Conservation (phyloP, 2,797 vertebrate species). For the Periophthalmus magnuspinnatus region DNA sequence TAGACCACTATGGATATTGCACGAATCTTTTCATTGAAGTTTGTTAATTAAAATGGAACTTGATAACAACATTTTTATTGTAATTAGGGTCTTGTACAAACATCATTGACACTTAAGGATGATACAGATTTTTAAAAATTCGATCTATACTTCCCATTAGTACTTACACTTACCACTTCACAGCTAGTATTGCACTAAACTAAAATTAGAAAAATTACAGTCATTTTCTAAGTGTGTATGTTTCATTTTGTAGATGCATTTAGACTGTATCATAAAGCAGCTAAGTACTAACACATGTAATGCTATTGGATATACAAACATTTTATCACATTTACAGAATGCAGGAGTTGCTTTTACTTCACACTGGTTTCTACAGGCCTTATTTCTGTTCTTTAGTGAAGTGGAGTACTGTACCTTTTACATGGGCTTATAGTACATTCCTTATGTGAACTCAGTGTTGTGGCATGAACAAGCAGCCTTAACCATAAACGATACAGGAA, state of each 20-base stretch:
- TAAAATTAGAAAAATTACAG: conserved; percentile 62
- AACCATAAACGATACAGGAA: conserved; percentile 62
- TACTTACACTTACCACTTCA: conserved; percentile 72
- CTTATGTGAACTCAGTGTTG: conserved; percentile 85
- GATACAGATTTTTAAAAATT: conserved; percentile 48
- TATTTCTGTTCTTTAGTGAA: conserved; percentile 49
- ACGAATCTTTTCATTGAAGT: conserved; percentile 53
- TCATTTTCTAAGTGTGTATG: conserved; percentile 51
- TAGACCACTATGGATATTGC: conserved; percentile 77
- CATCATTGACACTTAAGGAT: conserved; percentile 64
- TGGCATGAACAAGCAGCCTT: conserved; percentile 81
- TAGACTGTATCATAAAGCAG: conserved; percentile 72
- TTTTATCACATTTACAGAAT: conserved; percentile 60
- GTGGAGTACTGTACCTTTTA: conserved; percentile 83
- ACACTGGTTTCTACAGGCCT: conserved; percentile 44
- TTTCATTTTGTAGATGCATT: conserved; percentile 62
- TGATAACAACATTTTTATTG: conserved; percentile 52
- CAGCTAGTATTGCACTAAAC: conserved; percentile 71
- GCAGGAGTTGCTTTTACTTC: conserved; percentile 55
- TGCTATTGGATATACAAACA: conserved; percentile 58
- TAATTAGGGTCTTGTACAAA: conserved; percentile 63
- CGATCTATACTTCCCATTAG: conserved; percentile 57
- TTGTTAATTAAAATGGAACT: conserved; percentile 42
- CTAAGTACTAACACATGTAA: conserved; percentile 58
- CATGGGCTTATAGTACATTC: conserved; percentile 85